phyloP scores from a whole-genome alignment of 1,140 invertebrate genomes.

The Drosophila asahinai region DNA sequence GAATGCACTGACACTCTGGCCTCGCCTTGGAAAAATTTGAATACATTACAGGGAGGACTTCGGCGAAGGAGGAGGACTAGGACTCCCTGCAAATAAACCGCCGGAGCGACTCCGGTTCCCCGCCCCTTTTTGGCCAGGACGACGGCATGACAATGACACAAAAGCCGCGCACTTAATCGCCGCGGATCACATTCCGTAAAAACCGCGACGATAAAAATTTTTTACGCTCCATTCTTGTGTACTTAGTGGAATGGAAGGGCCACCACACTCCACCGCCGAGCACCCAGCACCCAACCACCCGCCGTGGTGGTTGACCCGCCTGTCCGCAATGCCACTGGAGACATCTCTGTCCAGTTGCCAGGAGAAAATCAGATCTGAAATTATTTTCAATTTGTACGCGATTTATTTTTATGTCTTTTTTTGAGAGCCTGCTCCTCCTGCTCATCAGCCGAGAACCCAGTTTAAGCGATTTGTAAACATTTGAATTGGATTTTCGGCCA shows the following conservation, averaged over 20 bases:
- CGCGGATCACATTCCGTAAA: constrained; percentile 84
- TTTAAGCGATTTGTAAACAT: constrained; percentile 84
- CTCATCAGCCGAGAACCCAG: constrained; percentile 36
- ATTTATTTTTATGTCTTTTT: constrained; percentile 84
- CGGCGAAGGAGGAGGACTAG: constrained; percentile 30
- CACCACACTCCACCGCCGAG: constrained; percentile 9
- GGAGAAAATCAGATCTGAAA: constrained; percentile 84
- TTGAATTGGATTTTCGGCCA: constrained; percentile 82
- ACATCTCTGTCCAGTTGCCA: constrained; percentile 74
- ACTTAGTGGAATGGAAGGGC: constrained; percentile 79
- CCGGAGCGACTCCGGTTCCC: constrained; percentile 30
- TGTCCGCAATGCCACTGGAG: constrained; percentile 64
- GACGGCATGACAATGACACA: constrained; percentile 83
- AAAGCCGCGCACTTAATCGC: constrained; percentile 84
- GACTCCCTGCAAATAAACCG: constrained; percentile 65
- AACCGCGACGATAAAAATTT: constrained; percentile 84
- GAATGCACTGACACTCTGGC: constrained; percentile 78
- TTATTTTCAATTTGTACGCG: constrained; percentile 85
- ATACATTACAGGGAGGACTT: constrained; percentile 69
- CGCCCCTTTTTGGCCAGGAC: constrained; percentile 43
- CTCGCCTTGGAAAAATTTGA: constrained; percentile 82
- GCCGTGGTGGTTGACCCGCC: constrained; percentile 67
- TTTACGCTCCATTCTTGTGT: constrained; percentile 83
- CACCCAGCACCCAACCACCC: constrained; percentile 18
- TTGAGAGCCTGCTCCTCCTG: constrained; percentile 14